Evolutionary conservation across 2,888 invertebrate species (phyloP), one percentile per base, ranked within the genome.

Genomic region (Euzetes globulus): DNA sequence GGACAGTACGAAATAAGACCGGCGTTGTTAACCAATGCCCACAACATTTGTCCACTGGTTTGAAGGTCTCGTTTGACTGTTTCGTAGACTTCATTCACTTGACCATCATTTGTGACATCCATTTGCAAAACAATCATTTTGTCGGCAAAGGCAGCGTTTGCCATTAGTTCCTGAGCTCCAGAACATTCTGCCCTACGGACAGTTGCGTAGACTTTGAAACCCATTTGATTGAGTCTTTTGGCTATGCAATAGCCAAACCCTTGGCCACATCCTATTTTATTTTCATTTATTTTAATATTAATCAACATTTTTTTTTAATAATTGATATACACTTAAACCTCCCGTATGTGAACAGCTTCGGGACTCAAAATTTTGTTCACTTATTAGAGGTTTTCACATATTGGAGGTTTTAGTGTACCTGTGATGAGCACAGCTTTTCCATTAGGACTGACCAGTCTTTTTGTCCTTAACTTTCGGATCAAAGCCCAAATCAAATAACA

Each of bases 11-110:
- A 79, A 55, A 82, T 82, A 9, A 85, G 80, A 0, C 85, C 85
- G 7, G 85, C 85, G 80, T 85, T 86, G 81, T 85, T 85, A 6
- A 86, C 83, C 22, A 86, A 77, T 6, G 83, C 84, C 85, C 84
- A 85, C 27, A 85, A 78, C 47, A 78, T 84, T 84, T 77, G 0
- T 9, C 63, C 41, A 22, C 37, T 45, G 13, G 27, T n/a, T 17
- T 25, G 1, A 9, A 75, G 15, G 9, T 60, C 45, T 13, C 37
- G 41, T 33, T 79, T 76, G 0, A 74, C 22, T 47, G 33, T 6
- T 29, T 70, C 55, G 15, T 29, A 37, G 29, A 37, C 29, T 22
- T 4, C 19, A 17, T 79, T 78, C n/a, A 82, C 79, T 22, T 82
- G 79, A 47, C 80, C 79, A n/a, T 79, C 76, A 72, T 80, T 80